Evolutionary conservation across 2,797 vertebrate species (phyloP).

Genomic region (Coregonus suidteri): DNA sequence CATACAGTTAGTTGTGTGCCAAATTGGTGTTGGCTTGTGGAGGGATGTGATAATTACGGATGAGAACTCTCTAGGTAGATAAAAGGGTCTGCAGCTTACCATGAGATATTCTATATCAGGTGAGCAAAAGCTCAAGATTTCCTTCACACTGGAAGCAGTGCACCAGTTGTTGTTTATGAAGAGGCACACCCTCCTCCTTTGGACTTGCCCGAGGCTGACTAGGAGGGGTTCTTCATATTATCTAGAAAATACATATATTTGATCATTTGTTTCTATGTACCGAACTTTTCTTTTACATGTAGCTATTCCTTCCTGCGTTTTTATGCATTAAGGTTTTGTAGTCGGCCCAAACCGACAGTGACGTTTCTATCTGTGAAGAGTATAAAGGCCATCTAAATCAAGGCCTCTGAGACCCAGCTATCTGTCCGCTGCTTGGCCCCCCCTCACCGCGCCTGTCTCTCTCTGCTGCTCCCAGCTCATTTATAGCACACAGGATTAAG

Average conservation of each 20-base stretch:
- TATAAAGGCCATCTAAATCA: conserved; percentile 37
- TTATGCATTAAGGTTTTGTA: conserved; percentile 9
- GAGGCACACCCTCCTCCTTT: background rate
- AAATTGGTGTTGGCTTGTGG: no score
- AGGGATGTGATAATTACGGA: no score
- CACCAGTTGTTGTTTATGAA: no score
- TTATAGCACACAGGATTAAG: conserved; percentile 49
- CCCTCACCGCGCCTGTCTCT: background rate
- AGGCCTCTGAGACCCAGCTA: conserved; percentile 34
- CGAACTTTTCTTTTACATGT: conserved; percentile 16
- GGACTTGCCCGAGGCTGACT: conserved; percentile 21
- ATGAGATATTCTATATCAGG: no score
- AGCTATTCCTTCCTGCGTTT: conserved; percentile 19
- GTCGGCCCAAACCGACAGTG: conserved; percentile 17
- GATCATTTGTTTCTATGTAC: background rate
- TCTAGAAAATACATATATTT: conserved; percentile 14
- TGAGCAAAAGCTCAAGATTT: no score
- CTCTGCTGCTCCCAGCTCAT: conserved; percentile 46
- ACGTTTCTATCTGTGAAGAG: conserved; percentile 43
- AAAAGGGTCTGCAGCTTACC: no score
- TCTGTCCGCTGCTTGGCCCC: conserved; percentile 39
- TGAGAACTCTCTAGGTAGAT: no score
- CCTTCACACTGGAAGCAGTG: no score
- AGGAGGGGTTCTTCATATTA: conserved; percentile 28
- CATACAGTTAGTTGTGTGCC: no score